These are phyloP conservation scores for Montipora capitata DNA, from an alignment of 92 coral and sea anemone genomes.

Conservation along the genomic window DNA sequence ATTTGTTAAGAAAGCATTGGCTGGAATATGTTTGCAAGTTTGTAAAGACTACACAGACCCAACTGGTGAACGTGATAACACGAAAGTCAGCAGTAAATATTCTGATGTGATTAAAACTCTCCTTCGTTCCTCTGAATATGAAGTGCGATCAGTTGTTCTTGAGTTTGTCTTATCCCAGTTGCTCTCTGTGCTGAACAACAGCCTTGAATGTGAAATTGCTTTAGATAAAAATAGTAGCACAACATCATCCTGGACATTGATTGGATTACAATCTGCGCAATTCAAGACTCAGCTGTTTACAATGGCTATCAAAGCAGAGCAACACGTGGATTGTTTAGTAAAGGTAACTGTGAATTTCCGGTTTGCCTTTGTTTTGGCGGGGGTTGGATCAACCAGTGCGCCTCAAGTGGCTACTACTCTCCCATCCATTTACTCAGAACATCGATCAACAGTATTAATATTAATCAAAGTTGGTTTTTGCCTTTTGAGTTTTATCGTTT, in stretches of 20 bases:
- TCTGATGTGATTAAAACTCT: conserved; percentile 32
- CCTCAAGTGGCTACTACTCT: background rate
- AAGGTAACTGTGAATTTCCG: conserved; percentile 42
- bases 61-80: background rate
- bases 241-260: conserved; percentile 3
- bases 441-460: no score
- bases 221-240: background rate
- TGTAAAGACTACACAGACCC: conserved; percentile 13
- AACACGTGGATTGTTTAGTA: conserved; percentile 69
- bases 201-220: conserved; percentile 1
- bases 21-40: conserved; percentile 58
- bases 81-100: background rate
- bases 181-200: conserved; percentile 2
- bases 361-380: background rate
- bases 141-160: conserved; percentile 78
- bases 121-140: conserved; percentile 74
- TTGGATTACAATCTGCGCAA: background rate
- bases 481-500: background rate
- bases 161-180: conserved; percentile 62
- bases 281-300: conserved; percentile 45
- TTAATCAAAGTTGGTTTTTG: no score
- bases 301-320: conserved; percentile 71
- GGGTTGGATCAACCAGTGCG: no score
- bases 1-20: conserved; percentile 73
- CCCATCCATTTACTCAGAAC: no score